Evolutionary conservation across 2,797 vertebrate species (phyloP), one percentile per base, ranked within the genome.

Genomic region (Megaceryle alcyon): DNA sequence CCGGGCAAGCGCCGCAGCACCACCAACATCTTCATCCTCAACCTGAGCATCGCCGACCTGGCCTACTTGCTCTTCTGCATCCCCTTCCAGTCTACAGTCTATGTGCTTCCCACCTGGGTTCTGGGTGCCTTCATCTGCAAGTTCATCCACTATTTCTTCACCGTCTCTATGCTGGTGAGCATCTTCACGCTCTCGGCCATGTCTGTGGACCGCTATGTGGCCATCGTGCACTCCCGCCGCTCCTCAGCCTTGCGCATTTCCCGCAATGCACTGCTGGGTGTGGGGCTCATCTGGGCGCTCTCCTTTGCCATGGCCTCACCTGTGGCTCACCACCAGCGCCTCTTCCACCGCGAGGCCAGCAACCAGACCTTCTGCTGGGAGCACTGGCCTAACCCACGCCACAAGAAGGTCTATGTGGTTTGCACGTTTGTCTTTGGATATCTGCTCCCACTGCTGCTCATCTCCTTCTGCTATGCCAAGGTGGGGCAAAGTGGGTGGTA

Each of bases 391-490:
- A 97, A 98, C 95, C 98, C 93, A 4, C 98, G 85, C 86, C 98
- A 98, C 86, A 99, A 98, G 97, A 99, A 98, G 77, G 95, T 99
- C 89, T 99, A 99, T 2, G 99, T 99, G 80, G 98, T 99, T 57
- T 99, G 98, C 98, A 99, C 98, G 0, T 99, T 99, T n/a, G 95
- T 99, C 51, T 99, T 99, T 8, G 99, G 99, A 4, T 99, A 99
- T 70, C 98, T 99, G 94, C 94, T 99, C 86, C 99, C 99, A 0
- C 97, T 99, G 81, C 98, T 99, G 95, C 98, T 99, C 56, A 99
- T 99, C 87, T 99, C 99, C 78, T 99, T 99, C 98, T 99, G 99
- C 97, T 99, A 99, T 17, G 98, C 99, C 88, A 99, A 99, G 99
- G 99, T 99, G 97, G 63, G 94, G 65, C 26, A 46, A 86, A 54